Evolutionary conservation across 2,113 vertebrate species (phyloP).

Genomic region (Physeter macrocephalus): DNA sequence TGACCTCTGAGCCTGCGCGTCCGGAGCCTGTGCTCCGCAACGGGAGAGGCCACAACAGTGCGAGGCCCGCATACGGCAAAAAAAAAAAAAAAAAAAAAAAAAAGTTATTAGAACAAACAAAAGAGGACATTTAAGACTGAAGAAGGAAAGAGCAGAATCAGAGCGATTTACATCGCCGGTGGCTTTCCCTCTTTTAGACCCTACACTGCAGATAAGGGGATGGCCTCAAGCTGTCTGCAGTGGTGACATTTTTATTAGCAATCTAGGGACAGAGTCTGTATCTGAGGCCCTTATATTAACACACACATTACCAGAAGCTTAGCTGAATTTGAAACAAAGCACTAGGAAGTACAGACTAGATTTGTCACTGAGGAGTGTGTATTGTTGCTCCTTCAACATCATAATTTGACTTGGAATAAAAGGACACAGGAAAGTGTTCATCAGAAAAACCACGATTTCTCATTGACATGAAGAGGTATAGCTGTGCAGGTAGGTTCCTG

Average conservation of each 20-base stretch:
- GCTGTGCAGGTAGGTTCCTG: background rate
- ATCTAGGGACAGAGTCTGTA: background rate
- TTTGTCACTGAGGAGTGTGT: background rate
- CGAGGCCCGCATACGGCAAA: too few species aligned
- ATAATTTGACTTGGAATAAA: background rate
- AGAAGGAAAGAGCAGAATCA: background rate
- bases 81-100: too few species aligned
- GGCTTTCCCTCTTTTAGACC: background rate
- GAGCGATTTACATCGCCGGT: accelerated
- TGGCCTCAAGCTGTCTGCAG: background rate
- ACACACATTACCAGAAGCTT: background rate
- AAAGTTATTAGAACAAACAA: background rate
- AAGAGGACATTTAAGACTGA: background rate
- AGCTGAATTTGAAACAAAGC: background rate
- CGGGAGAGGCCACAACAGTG: too few species aligned
- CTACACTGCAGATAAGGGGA: background rate
- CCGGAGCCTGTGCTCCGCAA: too few species aligned
- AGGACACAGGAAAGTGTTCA: background rate
- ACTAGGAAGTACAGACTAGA: background rate
- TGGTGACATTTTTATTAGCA: background rate
- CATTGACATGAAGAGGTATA: background rate
- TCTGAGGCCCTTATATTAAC: background rate
- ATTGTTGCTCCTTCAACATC: background rate
- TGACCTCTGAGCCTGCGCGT: too few species aligned
- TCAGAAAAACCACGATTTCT: background rate